Base-by-base conservation (phyloP, 2,797 vertebrate species). In the Fratercula arctica region DNA sequence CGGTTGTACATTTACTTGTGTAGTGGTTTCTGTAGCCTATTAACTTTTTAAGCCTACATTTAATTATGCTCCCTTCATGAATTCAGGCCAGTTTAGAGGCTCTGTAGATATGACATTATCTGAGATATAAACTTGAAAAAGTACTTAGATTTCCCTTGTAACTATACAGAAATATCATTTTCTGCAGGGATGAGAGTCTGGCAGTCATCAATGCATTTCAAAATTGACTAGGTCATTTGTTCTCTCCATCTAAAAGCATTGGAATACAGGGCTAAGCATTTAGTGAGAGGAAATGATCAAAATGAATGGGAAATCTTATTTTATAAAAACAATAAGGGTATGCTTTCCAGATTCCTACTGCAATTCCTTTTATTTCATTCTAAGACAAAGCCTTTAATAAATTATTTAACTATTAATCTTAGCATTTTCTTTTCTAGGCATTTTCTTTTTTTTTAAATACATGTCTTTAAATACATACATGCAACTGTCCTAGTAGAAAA, bases 261-360 rank as follows among this genome's bases (percentile, higher is more conserved):
- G 29, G 26, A 86, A 69, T 31, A 35, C 24, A 82, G 18, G 20
- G 43, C n/a, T 89, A 80, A 79, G 18, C 31, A 84, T 87, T 93
- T 81, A 92, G 21, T 53, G 33, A 85, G 41, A 89, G 43, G 68
- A 95, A 87, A 51, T 11, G 19, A 89, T 77, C 68, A 51, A 85
- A 83, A 93, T 37, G 28, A 94, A 90, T 59, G 29, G 14, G 29
- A 91, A 95, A 94, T 57, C 39, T 89, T 69, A 53, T 94, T 95
- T 92, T 60, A 87, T 79, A 68, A 89, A 84, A 87, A 48, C 29
- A 88, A 25, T 53, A 82, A 74, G 17, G 61, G 80, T 60, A 80
- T 66, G 20, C 4, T 94, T 91, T 94, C 70, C 69, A 91, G 85
- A 87, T 83, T 88, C 43, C 20, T 69, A 57, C 26, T 85, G 37